Percentiles rank a stretch among this genome's conserved stretches.
Evolutionary conservation across 2,113 vertebrate genomes (phyloP).

Genomic region (Dasypus novemcinctus): DNA sequence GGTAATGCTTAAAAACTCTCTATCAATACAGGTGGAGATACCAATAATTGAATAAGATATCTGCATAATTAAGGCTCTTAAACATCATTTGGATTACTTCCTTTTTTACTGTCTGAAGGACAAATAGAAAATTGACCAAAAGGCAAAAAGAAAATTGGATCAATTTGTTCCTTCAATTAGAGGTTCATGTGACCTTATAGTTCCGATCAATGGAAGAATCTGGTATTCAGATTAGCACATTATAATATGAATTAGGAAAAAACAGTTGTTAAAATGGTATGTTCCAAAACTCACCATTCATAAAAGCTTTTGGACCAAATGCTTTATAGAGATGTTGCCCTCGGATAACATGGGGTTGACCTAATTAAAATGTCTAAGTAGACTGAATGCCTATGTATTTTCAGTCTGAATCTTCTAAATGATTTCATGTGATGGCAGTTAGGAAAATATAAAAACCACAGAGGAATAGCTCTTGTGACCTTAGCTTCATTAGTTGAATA

Average conservation of each 20-base stretch:
- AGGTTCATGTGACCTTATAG: neutral
- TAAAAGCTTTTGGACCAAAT: slow-evolving; percentile 44
- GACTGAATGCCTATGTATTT: slow-evolving; percentile 51
- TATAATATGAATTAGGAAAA: slow-evolving; percentile 46
- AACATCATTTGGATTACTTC: neutral
- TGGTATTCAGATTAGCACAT: slow-evolving; percentile 14
- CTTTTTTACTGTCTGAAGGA: slow-evolving; percentile 5
- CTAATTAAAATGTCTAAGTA: slow-evolving; percentile 68
- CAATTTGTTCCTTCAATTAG: slow-evolving; percentile 22
- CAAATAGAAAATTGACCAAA: slow-evolving; percentile 53
- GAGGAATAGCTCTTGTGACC: slow-evolving; percentile 55
- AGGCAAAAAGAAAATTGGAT: neutral
- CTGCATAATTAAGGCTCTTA: neutral
- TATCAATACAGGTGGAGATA: neutral
- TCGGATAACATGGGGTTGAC: slow-evolving; percentile 47
- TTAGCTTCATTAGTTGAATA: slow-evolving; percentile 64
- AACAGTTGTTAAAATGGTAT: slow-evolving; percentile 36
- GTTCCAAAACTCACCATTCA: slow-evolving; percentile 38
- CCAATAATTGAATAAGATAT: neutral
- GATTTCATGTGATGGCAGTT: slow-evolving; percentile 59
- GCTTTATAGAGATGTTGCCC: slow-evolving; percentile 13
- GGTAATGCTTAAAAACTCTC: neutral
- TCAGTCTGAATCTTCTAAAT: slow-evolving; percentile 54
- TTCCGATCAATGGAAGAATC: slow-evolving; percentile 20
- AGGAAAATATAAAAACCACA: slow-evolving; percentile 62